Conservation (phyloP, 2,797 vertebrate species). For the Takifugu rubripes region DNA sequence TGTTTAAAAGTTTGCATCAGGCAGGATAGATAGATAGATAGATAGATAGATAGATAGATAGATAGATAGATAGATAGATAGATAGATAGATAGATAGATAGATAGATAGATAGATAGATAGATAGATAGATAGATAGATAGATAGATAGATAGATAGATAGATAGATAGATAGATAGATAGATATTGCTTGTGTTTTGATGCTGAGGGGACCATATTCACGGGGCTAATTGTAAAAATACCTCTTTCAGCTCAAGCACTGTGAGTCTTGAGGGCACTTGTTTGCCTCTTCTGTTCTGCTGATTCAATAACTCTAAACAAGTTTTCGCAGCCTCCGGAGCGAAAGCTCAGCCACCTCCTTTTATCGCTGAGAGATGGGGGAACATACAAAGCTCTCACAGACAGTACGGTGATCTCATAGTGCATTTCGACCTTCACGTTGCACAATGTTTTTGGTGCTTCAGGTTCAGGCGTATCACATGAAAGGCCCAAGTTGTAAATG, state of each 20-base stretch:
- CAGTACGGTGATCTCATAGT: slow-evolving; percentile 25
- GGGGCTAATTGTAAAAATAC: slow-evolving; percentile 72
- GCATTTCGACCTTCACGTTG: slow-evolving; percentile 20
- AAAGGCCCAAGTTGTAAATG: slow-evolving; percentile 4
- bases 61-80: no score
- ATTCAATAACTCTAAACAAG: slow-evolving; percentile 72
- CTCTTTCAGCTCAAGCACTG: slow-evolving; percentile 57
- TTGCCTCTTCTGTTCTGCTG: slow-evolving; percentile 71
- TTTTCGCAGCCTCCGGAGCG: slow-evolving; percentile 64
- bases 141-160: no score
- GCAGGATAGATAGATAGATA: no score
- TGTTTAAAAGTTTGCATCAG: no score
- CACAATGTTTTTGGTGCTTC: slow-evolving; percentile 13
- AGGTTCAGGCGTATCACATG: slow-evolving; percentile 15
- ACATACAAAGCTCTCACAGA: slow-evolving; percentile 33
- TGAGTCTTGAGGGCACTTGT: slow-evolving; percentile 74
- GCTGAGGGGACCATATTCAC: slow-evolving; percentile 64
- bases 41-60: no score
- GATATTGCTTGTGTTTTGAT: slow-evolving; percentile 55
- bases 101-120: no score
- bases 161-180: slow-evolving; percentile 54
- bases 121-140: no score
- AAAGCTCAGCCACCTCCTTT: slow-evolving; percentile 74
- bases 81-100: no score
- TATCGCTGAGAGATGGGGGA: slow-evolving; percentile 67